phyloP scores from a whole-genome alignment of 1,140 invertebrate genomes.

The Pachyrhynchus sulphureomaculatus region DNA sequence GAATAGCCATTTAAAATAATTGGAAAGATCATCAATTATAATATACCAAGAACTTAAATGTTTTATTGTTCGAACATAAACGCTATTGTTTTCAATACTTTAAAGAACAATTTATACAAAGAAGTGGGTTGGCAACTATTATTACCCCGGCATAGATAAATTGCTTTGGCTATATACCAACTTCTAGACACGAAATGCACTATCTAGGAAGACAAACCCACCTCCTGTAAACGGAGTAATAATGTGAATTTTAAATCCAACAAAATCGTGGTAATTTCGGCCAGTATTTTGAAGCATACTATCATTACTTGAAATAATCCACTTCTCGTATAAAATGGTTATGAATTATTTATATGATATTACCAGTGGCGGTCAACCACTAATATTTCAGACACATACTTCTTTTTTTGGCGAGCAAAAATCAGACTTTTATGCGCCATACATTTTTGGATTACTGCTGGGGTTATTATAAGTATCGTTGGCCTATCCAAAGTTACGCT shows the following conservation, averaged over 20 bases:
- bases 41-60: not conserved
- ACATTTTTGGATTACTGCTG: too few species aligned
- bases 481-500: too few species aligned
- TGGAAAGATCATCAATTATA: constrained; percentile 11
- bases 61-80: constrained; percentile 18
- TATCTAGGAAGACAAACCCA: not conserved
- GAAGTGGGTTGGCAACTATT: constrained; percentile 19
- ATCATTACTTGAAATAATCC: constrained; percentile 17
- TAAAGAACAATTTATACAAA: constrained; percentile 19
- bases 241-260: constrained; percentile 21
- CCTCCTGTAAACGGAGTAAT: constrained; percentile 1
- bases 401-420: too few species aligned
- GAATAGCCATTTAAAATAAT: too few species aligned
- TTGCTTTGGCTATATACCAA: constrained; percentile 10
- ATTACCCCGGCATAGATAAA: constrained; percentile 17
- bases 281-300: constrained; percentile 8
- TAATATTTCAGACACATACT: not conserved
- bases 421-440: too few species aligned
- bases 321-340: constrained; percentile 7
- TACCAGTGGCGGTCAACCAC: not conserved
- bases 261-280: constrained; percentile 14
- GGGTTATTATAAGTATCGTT: too few species aligned
- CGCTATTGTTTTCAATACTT: constrained; percentile 21
- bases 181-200: constrained; percentile 2
- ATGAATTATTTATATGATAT: constrained; percentile 12